phyloP scores from a whole-genome alignment of 2,888 invertebrate species.

The Panopea generosa region DNA sequence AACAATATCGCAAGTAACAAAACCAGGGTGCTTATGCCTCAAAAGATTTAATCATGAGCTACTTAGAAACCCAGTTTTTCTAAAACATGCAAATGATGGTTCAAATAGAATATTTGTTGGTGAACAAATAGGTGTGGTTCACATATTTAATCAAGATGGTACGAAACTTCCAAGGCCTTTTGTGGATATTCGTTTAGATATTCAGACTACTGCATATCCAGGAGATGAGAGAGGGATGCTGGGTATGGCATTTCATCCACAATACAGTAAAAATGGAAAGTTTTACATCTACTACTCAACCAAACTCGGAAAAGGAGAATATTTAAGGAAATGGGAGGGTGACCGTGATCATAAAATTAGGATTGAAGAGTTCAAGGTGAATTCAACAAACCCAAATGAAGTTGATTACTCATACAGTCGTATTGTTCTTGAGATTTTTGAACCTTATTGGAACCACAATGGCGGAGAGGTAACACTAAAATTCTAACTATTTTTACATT shows the following conservation, averaged over 20 bases:
- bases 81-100: slow-evolving; percentile 77
- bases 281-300: slow-evolving; percentile 81
- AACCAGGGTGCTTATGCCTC: slow-evolving; percentile 80
- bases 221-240: slow-evolving; percentile 81
- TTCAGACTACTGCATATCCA: slow-evolving; percentile 58
- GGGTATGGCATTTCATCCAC: slow-evolving; percentile 80
- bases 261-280: slow-evolving; percentile 73
- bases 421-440: slow-evolving; percentile 74
- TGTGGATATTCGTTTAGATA: slow-evolving; percentile 67
- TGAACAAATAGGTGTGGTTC: slow-evolving; percentile 78
- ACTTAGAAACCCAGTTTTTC: slow-evolving; percentile 76
- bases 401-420: slow-evolving; percentile 70
- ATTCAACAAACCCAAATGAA: slow-evolving; percentile 63
- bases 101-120: slow-evolving; percentile 79
- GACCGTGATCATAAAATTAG: slow-evolving; percentile 61
- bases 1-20: slow-evolving; percentile 56
- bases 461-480: slow-evolving; percentile 82
- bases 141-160: slow-evolving; percentile 73
- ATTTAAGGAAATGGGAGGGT: slow-evolving; percentile 7
- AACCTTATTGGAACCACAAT: slow-evolving; percentile 83
- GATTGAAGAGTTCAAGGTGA: slow-evolving; percentile 72
- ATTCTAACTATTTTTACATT: no score
- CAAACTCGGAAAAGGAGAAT: background rate
- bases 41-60: slow-evolving; percentile 60
- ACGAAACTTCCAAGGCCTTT: slow-evolving; percentile 69